These are phyloP conservation scores for Leptarthrus brevirostris DNA, from an alignment of 2,888 invertebrate genomes.

Conservation along the genomic window DNA sequence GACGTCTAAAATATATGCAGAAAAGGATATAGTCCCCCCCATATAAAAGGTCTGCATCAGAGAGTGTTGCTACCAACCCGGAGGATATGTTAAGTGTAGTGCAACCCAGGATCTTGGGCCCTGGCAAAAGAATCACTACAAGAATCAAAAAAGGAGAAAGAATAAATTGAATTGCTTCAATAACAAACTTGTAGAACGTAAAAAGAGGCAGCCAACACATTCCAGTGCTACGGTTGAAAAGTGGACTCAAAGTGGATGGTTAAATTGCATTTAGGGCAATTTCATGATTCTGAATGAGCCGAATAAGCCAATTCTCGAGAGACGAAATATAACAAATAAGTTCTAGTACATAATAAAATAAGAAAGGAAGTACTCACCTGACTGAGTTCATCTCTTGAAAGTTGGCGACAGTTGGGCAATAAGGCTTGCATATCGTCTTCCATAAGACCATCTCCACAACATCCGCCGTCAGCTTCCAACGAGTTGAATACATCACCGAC, in stretches of 20 bases:
- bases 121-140: neutral
- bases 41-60: neutral
- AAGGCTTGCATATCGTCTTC: slow-evolving; percentile 67
- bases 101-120: neutral
- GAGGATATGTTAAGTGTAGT: too few relatives aligned
- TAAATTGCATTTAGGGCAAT: slow-evolving; percentile 53
- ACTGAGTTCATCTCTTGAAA: slow-evolving; percentile 67
- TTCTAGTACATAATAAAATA: neutral
- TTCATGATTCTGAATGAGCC: slow-evolving; percentile 44
- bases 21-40: slow-evolving; percentile 2
- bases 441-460: slow-evolving; percentile 61
- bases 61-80: neutral
- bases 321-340: neutral
- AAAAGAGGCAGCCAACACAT: neutral
- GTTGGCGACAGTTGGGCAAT: slow-evolving; percentile 64
- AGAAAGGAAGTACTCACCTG: slow-evolving; percentile 61
- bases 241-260: slow-evolving; percentile 51
- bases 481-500: slow-evolving; percentile 58
- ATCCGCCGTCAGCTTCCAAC: slow-evolving; percentile 62
- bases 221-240: slow-evolving; percentile 20
- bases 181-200: slow-evolving; percentile 42
- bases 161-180: slow-evolving; percentile 53
- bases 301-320: slow-evolving; percentile 37
- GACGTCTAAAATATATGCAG: slow-evolving; percentile 1
- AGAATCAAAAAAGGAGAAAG: neutral